Conservation (phyloP, 1,140 invertebrate genomes). For the Drosophila watanabei region DNA sequence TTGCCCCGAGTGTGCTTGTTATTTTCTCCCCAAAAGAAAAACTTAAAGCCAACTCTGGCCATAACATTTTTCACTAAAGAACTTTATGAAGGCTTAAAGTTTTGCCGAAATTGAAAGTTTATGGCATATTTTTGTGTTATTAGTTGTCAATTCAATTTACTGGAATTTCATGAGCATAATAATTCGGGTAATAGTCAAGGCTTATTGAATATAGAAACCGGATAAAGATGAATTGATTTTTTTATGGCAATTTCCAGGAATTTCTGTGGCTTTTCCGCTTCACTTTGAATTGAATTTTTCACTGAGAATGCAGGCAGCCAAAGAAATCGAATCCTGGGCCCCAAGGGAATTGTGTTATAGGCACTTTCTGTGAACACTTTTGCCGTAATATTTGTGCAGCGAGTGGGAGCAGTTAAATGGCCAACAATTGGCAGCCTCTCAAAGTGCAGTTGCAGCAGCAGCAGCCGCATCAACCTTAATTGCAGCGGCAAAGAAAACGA, state of each 20-base stretch:
- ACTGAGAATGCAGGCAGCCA: background rate
- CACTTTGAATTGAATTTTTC: constrained; percentile 10
- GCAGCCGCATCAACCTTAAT: constrained; percentile 27
- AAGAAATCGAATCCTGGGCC: constrained; percentile 13
- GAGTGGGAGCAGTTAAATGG: constrained; percentile 19
- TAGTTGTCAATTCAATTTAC: constrained; percentile 7
- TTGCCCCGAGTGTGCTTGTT: too few species aligned
- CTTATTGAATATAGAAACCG: constrained; percentile 1
- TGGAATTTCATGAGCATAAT: constrained; percentile 2
- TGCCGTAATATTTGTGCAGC: constrained; percentile 9
- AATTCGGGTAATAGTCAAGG: background rate
- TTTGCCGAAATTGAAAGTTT: background rate
- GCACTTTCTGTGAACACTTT: constrained; percentile 9
- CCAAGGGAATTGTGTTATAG: constrained; percentile 1
- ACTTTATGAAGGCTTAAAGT: background rate
- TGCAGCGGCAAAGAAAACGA: constrained; percentile 44
- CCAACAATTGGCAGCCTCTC: constrained; percentile 56
- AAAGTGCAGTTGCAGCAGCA: constrained; percentile 24
- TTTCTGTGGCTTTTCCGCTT: background rate
- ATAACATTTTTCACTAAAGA: background rate
- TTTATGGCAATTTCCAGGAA: constrained; percentile 2
- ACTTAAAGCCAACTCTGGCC: background rate
- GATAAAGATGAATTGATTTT: background rate
- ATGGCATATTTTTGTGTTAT: background rate
- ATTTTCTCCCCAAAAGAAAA: background rate